These are phyloP conservation scores for Ceyx melanurus DNA, from an alignment of 2,113 vertebrate genomes.

Conservation along the genomic window DNA sequence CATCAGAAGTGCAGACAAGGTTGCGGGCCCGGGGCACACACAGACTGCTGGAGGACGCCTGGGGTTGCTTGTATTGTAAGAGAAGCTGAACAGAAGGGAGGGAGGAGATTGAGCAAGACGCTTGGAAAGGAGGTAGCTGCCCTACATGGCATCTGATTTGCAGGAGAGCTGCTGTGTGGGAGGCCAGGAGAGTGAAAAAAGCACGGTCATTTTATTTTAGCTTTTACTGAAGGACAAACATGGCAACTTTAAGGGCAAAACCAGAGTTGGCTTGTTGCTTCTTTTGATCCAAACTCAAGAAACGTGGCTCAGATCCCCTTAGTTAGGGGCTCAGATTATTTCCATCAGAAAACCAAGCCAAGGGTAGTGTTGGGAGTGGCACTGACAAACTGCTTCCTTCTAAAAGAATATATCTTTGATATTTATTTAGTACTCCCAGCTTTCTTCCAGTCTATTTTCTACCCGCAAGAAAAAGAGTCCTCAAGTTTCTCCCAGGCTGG, in stretches of 20 bases:
- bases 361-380: background rate
- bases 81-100: constrained; percentile 28
- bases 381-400: background rate
- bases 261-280: background rate
- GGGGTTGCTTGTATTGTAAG: background rate
- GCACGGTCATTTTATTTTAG: background rate
- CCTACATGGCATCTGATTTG: background rate
- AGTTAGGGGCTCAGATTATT: background rate
- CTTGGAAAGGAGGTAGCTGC: background rate
- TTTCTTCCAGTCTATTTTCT: background rate
- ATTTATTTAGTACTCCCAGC: background rate
- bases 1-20: background rate
- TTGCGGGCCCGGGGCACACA: background rate
- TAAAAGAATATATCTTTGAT: background rate
- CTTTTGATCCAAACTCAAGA: background rate
- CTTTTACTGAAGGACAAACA: background rate
- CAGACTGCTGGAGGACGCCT: background rate
- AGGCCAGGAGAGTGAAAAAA: background rate
- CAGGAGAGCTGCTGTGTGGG: constrained; percentile 5
- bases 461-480: background rate
- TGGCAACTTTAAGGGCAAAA: background rate
- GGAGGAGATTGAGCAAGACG: constrained; percentile 10
- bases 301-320: background rate
- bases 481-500: background rate
- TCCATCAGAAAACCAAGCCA: background rate